Percentiles rank a stretch among this genome's conserved stretches.
These are phyloP conservation scores for Pangasius sanitwongsei DNA, from an alignment of 2,797 vertebrate genomes.

Conservation along the genomic window DNA sequence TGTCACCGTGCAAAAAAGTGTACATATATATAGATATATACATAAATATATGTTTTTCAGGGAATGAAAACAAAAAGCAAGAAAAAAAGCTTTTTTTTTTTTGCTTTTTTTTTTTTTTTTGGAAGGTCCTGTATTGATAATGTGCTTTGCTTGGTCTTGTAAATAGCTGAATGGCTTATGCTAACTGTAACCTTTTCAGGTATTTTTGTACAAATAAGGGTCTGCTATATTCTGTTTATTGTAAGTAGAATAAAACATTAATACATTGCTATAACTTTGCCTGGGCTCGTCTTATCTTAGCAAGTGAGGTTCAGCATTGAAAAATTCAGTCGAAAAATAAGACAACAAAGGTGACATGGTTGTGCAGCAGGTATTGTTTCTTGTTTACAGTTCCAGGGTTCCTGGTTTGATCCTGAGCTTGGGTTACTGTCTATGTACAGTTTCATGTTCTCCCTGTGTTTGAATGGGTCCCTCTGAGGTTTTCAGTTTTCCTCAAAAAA, in stretches of 20 bases:
- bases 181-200: slow-evolving; percentile 96
- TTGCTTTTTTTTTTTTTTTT: slow-evolving; percentile 26
- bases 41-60: slow-evolving; percentile 78
- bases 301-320: neutral
- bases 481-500: neutral
- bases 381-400: neutral
- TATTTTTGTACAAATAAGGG: slow-evolving; percentile 99
- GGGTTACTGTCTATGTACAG: neutral
- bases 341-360: neutral
- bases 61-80: slow-evolving; percentile 77
- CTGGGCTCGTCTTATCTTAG: slow-evolving; percentile 56
- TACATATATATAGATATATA: slow-evolving; percentile 53
- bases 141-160: slow-evolving; percentile 92
- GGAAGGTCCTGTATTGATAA: slow-evolving; percentile 56
- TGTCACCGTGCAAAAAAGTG: slow-evolving; percentile 72
- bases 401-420: neutral
- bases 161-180: slow-evolving; percentile 90
- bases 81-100: slow-evolving; percentile 68
- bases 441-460: neutral
- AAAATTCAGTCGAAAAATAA: neutral
- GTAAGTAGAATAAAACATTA: slow-evolving; percentile 98
- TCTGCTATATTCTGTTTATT: slow-evolving; percentile 97
- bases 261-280: slow-evolving; percentile 85
- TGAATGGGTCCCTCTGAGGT: neutral
- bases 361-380: neutral